Percentiles rank a stretch among this genome's conserved stretches.
These are phyloP conservation scores for Cuculus canorus DNA, from an alignment of 2,797 vertebrate species.

Conservation along the genomic window DNA sequence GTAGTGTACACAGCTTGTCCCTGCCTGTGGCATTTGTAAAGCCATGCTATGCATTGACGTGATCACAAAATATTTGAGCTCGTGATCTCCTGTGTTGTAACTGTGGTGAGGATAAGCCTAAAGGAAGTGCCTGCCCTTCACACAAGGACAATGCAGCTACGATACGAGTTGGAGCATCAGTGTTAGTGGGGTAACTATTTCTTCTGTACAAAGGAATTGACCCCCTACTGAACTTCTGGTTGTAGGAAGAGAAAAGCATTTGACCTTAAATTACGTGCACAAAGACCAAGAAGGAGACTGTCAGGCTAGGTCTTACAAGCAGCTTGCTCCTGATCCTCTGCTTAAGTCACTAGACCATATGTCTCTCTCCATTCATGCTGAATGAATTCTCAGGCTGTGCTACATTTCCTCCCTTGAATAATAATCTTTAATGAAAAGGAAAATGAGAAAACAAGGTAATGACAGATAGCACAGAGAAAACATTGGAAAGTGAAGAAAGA, in stretches of 20 bases:
- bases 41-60: background rate
- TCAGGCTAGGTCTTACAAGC: background rate
- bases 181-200: background rate
- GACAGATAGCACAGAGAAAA: conserved; percentile 55
- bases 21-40: background rate
- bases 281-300: background rate
- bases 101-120: background rate
- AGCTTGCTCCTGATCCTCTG: background rate
- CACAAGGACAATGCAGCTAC: background rate
- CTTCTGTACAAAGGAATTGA: background rate
- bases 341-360: background rate
- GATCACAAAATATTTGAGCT: background rate
- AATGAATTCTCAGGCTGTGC: conserved; percentile 53
- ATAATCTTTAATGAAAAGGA: conserved; percentile 57
- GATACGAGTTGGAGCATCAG: background rate
- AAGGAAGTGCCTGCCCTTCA: background rate
- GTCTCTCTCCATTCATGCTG: conserved; percentile 2
- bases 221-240: background rate
- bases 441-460: conserved; percentile 65
- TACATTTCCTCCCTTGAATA: conserved; percentile 39
- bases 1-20: background rate
- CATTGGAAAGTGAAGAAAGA: conserved; percentile 71
- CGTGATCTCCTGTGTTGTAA: background rate
- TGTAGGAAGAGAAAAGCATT: background rate
- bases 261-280: conserved; percentile 25